Evolutionary conservation across 2,888 invertebrate species (phyloP), one percentile per base, ranked within the genome.

Genomic region (Eupithecia abbreviata): DNA sequence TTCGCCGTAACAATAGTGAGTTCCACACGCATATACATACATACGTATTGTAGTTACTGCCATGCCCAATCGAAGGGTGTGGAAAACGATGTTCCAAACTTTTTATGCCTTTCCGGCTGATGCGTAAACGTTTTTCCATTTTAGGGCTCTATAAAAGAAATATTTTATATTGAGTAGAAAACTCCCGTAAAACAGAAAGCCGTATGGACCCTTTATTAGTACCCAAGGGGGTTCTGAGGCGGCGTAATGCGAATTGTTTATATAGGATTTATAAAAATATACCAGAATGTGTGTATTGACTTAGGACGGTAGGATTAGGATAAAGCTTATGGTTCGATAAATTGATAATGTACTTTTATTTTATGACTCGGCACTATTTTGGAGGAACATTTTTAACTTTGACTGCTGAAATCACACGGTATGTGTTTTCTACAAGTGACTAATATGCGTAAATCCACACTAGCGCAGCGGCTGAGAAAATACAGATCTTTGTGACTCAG

Each of bases 91-190:
- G 55, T 78, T 79, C 77, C 70, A 55, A 76, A 74, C 67, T 79
- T 79, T 78, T 79, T 78, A 74, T 71, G 55, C 67, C 66, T 79
- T 80, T 81, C 78, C 74, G 71, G 73, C 69, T 73, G 74, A 82
- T 79, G 80, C 81, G 79, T 79, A 73, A 79, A 77, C 77, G 76
- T 67, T 77, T 77, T 78, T 71, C 77, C 70, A 80, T 83, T 82
- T 80, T 80, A 79, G 74, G 76, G 81, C 82, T 79, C 69, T 81
- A 82, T 86, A 85, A 84, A 85, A 85, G 79, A 84, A 83, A 82
- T 82, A 83, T 86, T 89, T 84, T 82, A 86, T 81, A 80, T 84
- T 77, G 79, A 77, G 83, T 80, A 84, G 82, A 84, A 86, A 83
- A 84, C 81, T 77, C 71, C 67, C 79, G 75, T 84, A 85, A 85